Evolutionary conservation across 2,888 invertebrate species (phyloP), one percentile per base, ranked within the genome.

Genomic region (Drosophila pegasa): DNA sequence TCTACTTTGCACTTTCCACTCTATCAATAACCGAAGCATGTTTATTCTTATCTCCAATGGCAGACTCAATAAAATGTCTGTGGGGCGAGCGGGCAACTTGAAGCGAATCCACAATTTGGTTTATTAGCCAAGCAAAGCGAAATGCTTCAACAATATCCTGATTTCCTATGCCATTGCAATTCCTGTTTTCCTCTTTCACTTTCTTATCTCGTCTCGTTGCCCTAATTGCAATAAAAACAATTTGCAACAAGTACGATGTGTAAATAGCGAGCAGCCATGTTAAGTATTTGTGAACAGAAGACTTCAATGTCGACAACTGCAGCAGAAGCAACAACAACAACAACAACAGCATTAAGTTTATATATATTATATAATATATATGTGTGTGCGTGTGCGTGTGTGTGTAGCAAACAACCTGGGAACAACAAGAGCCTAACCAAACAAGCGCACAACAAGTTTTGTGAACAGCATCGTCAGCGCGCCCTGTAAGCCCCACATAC

Each of bases 181-280:
- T 25, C 10, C 38, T 25, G 3, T 27, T 40, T n/a, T 8, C 18
- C n/a, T 31, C 9, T 12, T 37, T 33, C 43, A n/a, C 55, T 29
- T 4, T 37, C 48, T 35, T 37, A 16, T 22, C 51, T 25, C 12
- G 16, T 43, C 71, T 43, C 71, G 31, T 22, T 40, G 40, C 31
- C 56, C 69, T 82, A 82, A 80, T 82, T 80, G 80, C 83, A 73
- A 65, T 66, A 81, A 80, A 69, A 81, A 87, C 84, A 63, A 73
- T 73, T 81, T 73, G 77, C 77, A 80, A 80, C 80, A 79, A 80
- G 80, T 83, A 61, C 45, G 16, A 45, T 77, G 70, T 79, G 78
- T 54, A 76, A 75, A 83, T 71, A 73, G 75, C 43, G 64, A 62
- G 55, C 35, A 60, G 63, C 27, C 52, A 66, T 69, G 84, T 80